Base-by-base conservation (phyloP, 2,888 invertebrate genomes). In the Drosophila trichaetosa region DNA sequence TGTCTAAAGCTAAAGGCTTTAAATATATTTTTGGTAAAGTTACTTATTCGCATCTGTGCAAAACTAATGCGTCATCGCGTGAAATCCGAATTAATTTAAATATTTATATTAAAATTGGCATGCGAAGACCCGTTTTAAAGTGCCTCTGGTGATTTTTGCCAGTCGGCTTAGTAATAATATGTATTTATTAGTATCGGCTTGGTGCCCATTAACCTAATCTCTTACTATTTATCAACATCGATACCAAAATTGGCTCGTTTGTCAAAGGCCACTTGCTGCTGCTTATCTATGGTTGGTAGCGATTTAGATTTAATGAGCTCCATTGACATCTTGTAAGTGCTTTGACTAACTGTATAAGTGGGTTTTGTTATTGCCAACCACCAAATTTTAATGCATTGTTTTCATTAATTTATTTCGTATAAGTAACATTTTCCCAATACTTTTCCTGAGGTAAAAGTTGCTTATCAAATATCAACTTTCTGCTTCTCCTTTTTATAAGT, bases 201-300 rank as follows among this genome's bases (percentile, higher is more conserved):
- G 65, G 48, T 36, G 64, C 49, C 79, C 69, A 76, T 54, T 71
- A 68, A 49, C 68, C 48, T 83, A 86, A 84, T 80, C 87, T 76
- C 38, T 42, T 5, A 38, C 78, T 52, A 83, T 88, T 69, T 71
- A 69, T 88, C 83, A 88, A 61, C 68, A 60, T 71, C 63, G 59
- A 63, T 48, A 42, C 29, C 65, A 24, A 65, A 73, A 46, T 71
- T 59, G 69, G 70, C 69, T 65, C 77, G 62, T 63, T 75, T 64
- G 56, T 59, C 63, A 59, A 63, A 52, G 31, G 52, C 63, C 61
- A 63, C 31, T 69, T 60, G 54, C 48, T 49, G 46, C 53, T 54
- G 67, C 69, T 69, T 62, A 74, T 71, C 73, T 76, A 57, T 64
- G 72, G 88, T 86, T 68, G 74, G 88, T 86, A 88, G 88, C 88